Evolutionary conservation across 2,888 invertebrate species (phyloP), one percentile per base, ranked within the genome.

Genomic region (Myopa tessellatipennis): DNA sequence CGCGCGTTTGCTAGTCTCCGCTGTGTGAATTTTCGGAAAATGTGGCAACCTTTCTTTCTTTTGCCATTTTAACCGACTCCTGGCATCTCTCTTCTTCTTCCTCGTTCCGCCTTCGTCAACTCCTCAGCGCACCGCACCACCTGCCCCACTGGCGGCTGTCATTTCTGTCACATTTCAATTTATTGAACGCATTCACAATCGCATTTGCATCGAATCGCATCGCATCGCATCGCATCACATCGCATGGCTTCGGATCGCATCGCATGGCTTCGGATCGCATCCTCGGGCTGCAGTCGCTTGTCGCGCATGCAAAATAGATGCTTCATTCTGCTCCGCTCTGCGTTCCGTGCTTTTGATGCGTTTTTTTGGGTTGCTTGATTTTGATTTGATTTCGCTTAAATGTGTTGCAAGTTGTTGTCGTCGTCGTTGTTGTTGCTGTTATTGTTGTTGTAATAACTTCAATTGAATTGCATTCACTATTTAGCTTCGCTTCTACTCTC

Each of bases 121-220:
- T 4, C 50, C 50, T 36, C 63, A 5, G 36, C 34, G 26, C 18
- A 36, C 38, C 40, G 7, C 45, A 18, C n/a, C 60, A 40, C 38
- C 38, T 50, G 34, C 58, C 26, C 14, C 58, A 40, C 58, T 8
- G n/a, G 34, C 75, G 4, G 26, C 45, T 69, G 69, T 68, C 75
- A 69, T 18, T 69, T 60, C 60, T 60, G 75, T 75, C 75, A 75
- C 75, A 69, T 75, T 75, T 75, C 75, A 75, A 75, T 75, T 75
- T 75, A 75, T 75, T 75, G 75, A 75, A 75, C 68, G 75, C 68
- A 75, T 68, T 40, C 68, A 18, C 75, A 75, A 73, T 73, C 73
- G n/a, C n/a, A n/a, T 50, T 26, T 40, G 16, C 16, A 73, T 63
- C 61, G 45, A 8, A 73, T 50, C 73, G 45, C 73, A 73, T 45